Evolutionary conservation across 2,113 vertebrate genomes (phyloP).

Genomic region (Hemichromis elongatus): DNA sequence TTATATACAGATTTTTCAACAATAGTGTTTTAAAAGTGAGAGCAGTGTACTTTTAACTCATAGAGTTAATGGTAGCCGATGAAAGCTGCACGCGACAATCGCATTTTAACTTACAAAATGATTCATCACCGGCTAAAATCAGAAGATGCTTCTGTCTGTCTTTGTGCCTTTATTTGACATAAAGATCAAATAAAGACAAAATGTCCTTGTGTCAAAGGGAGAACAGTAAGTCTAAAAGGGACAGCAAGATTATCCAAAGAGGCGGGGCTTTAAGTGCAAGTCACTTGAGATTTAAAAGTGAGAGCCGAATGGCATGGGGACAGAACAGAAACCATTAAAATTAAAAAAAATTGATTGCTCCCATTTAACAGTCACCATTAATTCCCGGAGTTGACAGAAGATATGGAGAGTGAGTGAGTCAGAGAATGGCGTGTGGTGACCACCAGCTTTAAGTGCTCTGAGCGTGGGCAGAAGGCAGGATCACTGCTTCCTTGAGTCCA

Average conservation of each 20-base stretch:
- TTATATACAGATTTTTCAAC: background rate
- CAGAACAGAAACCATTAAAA: background rate
- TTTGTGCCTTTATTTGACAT: too few species aligned
- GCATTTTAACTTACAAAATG: background rate
- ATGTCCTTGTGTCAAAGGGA: background rate
- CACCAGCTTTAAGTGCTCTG: background rate
- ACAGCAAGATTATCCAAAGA: background rate
- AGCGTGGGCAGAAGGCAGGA: background rate
- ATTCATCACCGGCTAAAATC: background rate
- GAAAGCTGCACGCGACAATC: background rate
- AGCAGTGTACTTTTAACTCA: background rate
- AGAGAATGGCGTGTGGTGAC: background rate
- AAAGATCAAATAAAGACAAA: background rate
- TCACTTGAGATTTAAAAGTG: background rate
- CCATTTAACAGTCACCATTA: background rate
- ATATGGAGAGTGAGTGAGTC: background rate
- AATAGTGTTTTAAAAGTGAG: background rate
- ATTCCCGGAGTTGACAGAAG: background rate
- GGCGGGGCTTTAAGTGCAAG: background rate
- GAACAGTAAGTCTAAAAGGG: background rate
- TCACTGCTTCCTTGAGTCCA: slow-evolving; percentile 15
- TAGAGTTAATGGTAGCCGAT: background rate
- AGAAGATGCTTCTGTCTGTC: background rate
- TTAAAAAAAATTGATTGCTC: background rate
- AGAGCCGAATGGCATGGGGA: background rate